Evolutionary conservation across 2,113 vertebrate species (phyloP).

Genomic region (Chlamydotis undulata): DNA sequence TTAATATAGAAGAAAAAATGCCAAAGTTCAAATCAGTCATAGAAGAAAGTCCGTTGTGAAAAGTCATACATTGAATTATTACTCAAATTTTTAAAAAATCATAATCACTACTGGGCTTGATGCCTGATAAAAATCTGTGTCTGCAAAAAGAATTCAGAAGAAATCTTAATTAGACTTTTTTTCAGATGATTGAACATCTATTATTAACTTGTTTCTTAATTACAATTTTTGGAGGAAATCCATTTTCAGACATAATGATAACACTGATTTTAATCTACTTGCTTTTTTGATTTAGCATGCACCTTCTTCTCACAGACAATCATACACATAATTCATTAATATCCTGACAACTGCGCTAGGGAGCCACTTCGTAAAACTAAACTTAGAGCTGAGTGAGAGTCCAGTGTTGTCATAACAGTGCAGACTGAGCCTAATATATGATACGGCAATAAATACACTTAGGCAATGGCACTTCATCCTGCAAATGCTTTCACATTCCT

Average conservation of each 20-base stretch:
- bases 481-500: slow-evolving; percentile 25
- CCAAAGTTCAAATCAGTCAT: neutral
- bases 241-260: neutral
- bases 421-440: slow-evolving; percentile 12
- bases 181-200: neutral
- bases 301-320: neutral
- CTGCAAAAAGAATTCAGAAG: neutral
- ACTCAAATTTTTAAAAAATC: neutral
- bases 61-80: neutral
- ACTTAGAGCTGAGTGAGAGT: neutral
- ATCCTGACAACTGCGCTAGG: neutral
- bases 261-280: neutral
- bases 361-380: neutral
- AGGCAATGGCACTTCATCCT: neutral
- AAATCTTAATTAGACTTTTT: neutral
- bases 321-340: neutral
- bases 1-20: neutral
- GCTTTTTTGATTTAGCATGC: neutral
- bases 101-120: neutral
- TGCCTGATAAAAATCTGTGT: neutral
- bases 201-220: neutral
- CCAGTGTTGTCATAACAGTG: neutral
- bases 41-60: neutral
- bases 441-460: slow-evolving; percentile 61
- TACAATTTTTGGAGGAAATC: neutral